Conservation (phyloP, 2,888 invertebrate genomes). For the Cerastis leucographa region DNA sequence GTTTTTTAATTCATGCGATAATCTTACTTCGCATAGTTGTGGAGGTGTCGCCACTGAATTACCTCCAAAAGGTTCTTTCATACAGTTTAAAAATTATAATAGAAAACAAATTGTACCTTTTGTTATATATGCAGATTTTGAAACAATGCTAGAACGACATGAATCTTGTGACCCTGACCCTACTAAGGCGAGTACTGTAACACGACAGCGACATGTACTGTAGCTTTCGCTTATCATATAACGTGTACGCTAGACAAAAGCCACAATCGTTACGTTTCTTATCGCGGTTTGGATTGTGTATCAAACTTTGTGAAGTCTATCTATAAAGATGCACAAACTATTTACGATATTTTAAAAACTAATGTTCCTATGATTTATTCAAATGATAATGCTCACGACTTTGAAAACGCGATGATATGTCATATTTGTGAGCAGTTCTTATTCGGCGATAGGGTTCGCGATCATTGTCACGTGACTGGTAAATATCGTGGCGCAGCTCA, state of each 20-base stretch:
- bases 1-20: background rate
- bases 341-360: background rate
- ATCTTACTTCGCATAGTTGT: background rate
- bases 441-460: too few species aligned
- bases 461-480: too few species aligned
- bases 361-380: too few species aligned
- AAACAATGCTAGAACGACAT: slow-evolving; percentile 1
- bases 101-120: background rate
- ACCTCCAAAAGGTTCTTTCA: background rate
- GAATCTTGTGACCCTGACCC: slow-evolving; percentile 1
- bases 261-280: slow-evolving; percentile 15
- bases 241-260: background rate
- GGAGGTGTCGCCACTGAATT: background rate
- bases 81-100: background rate
- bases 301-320: slow-evolving; percentile 6
- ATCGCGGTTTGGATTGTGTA: slow-evolving; percentile 17
- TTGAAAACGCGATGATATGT: too few species aligned
- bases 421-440: too few species aligned
- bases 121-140: slow-evolving; percentile 1
- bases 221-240: background rate
- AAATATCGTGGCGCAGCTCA: too few species aligned
- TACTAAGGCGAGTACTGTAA: background rate
- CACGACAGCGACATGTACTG: background rate
- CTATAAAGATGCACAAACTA: background rate
- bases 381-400: too few species aligned